These are phyloP conservation scores for Poeciliopsis turneri DNA, from an alignment of 2,797 vertebrate species.

Conservation along the genomic window DNA sequence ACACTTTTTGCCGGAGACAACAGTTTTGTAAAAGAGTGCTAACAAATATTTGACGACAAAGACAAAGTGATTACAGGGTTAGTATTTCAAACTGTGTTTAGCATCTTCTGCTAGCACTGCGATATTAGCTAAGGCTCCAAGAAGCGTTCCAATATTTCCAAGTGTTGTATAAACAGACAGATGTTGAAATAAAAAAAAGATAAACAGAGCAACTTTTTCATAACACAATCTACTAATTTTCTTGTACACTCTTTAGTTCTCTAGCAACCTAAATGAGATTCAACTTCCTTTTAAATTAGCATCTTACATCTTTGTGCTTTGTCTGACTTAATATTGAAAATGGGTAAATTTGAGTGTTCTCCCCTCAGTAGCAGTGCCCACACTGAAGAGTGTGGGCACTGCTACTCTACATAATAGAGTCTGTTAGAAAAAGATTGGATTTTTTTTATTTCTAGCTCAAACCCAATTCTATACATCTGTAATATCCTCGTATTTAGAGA, in stretches of 20 bases:
- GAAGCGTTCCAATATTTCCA: neutral
- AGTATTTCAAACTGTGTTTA: neutral
- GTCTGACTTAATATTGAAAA: neutral
- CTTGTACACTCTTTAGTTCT: neutral
- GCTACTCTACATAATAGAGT: neutral
- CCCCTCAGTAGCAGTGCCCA: neutral
- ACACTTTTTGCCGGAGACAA: neutral
- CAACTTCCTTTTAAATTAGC: neutral
- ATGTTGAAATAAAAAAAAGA: neutral
- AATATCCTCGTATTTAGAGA: conserved; percentile 18
- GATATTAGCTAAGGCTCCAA: neutral
- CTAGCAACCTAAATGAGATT: neutral
- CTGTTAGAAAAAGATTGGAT: neutral
- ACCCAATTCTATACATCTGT: neutral
- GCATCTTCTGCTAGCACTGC: neutral
- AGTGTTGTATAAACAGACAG: neutral
- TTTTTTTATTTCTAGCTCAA: neutral
- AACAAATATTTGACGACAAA: neutral
- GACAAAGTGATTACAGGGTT: neutral
- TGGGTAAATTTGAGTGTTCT: neutral
- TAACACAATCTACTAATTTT: neutral
- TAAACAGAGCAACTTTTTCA: neutral
- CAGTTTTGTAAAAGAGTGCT: neutral
- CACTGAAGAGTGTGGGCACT: neutral
- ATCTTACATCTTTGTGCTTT: neutral